Conservation (phyloP, 2,888 invertebrate species). For the Atethmia centrago region DNA sequence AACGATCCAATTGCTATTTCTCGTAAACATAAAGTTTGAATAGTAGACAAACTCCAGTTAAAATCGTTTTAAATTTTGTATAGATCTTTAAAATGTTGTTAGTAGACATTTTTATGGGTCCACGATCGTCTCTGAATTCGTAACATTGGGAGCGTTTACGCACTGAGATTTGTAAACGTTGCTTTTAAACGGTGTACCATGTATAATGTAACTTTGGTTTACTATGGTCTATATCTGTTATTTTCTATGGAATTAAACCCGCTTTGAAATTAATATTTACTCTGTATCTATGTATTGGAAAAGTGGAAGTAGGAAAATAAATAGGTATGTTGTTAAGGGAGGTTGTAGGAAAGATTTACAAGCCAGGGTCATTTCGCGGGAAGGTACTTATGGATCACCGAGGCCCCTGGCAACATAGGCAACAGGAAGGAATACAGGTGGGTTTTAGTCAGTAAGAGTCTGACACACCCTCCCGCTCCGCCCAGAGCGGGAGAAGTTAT, state of each 20-base stretch:
- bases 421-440: too few species aligned
- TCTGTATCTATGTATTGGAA: too few species aligned
- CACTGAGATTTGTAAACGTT: conserved; percentile 53
- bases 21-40: conserved; percentile 56
- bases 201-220: too few species aligned
- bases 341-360: background rate
- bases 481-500: too few species aligned
- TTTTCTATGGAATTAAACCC: background rate
- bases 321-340: too few species aligned
- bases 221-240: background rate
- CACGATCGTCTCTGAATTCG: conserved; percentile 59
- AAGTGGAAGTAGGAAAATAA: background rate
- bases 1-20: conserved; percentile 68
- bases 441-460: too few species aligned
- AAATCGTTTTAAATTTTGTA: conserved; percentile 63
- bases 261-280: background rate
- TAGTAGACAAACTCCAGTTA: conserved; percentile 59
- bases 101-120: conserved; percentile 48
- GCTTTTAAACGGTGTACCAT: conserved; percentile 6
- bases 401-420: too few species aligned
- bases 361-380: background rate
- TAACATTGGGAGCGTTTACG: conserved; percentile 67
- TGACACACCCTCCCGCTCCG: too few species aligned
- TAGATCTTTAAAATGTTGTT: conserved; percentile 56
- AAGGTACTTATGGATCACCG: too few species aligned